Evolutionary conservation across 1,140 invertebrate genomes (phyloP).

Genomic region (Pararge aegeria): DNA sequence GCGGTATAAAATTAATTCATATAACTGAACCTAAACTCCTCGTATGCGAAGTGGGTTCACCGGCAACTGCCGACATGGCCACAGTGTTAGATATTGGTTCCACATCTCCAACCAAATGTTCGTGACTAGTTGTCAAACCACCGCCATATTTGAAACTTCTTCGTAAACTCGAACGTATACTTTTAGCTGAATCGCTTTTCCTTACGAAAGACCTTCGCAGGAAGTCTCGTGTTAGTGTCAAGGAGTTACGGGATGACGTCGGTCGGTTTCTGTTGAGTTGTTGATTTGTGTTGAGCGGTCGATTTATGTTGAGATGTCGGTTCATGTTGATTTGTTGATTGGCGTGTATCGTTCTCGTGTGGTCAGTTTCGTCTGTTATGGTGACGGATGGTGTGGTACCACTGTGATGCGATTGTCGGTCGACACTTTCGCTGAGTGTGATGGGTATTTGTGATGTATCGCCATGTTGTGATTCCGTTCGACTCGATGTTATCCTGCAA

Average conservation of each 20-base stretch:
- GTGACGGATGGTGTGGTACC: conserved; percentile 44
- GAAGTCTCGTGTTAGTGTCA: conserved; percentile 56
- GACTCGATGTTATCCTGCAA: conserved; percentile 55
- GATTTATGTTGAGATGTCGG: no score
- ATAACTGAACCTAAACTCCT: conserved; percentile 62
- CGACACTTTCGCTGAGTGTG: conserved; percentile 69
- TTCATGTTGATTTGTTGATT: no score
- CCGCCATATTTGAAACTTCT: conserved; percentile 65
- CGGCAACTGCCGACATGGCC: conserved; percentile 56
- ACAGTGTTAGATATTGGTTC: conserved; percentile 71
- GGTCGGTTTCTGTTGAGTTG: conserved; percentile 20
- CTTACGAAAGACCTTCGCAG: conserved; percentile 62
- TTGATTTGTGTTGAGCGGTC: not conserved
- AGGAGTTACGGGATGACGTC: conserved; percentile 47
- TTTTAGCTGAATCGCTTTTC: conserved; percentile 66
- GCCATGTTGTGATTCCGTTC: conserved; percentile 36
- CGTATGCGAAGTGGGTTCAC: conserved; percentile 32
- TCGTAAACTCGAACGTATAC: conserved; percentile 62
- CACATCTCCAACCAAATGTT: conserved; percentile 59
- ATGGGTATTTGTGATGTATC: conserved; percentile 62
- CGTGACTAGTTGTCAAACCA: conserved; percentile 57
- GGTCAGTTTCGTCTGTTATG: conserved; percentile 45
- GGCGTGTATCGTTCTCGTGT: not conserved
- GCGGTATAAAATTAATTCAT: conserved; percentile 35
- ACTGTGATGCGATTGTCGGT: conserved; percentile 52